These are phyloP conservation scores for Cantharis rufa DNA, from an alignment of 2,888 invertebrate genomes.

Conservation along the genomic window DNA sequence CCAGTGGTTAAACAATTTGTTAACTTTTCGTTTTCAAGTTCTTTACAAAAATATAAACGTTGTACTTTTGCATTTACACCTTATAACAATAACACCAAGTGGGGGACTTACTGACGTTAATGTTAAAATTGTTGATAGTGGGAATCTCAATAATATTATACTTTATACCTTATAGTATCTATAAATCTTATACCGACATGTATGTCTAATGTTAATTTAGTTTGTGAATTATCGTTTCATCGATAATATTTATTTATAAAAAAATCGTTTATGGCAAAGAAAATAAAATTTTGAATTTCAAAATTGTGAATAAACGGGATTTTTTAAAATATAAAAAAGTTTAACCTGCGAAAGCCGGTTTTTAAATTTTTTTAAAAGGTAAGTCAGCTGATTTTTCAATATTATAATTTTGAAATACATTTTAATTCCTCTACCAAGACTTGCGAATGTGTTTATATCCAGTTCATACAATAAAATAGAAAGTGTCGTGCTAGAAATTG, in stretches of 20 bases:
- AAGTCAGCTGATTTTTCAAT: background rate
- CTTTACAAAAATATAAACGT: background rate
- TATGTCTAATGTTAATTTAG: background rate
- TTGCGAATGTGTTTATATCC: background rate
- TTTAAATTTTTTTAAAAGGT: background rate
- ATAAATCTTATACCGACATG: background rate
- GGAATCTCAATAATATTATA: conserved; percentile 22
- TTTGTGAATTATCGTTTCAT: background rate
- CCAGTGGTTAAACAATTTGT: background rate
- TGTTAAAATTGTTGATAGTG: conserved; percentile 29
- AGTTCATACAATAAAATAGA: background rate
- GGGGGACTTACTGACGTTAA: conserved; percentile 28
- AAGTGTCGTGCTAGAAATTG: background rate
- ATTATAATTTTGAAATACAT: background rate
- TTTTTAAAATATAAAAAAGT: background rate
- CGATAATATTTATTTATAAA: background rate
- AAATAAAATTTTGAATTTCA: background rate
- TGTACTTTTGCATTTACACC: background rate
- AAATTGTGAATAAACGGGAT: background rate
- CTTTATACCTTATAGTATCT: background rate
- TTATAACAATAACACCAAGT: conserved; percentile 8
- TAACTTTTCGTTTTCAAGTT: background rate
- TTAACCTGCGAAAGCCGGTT: background rate
- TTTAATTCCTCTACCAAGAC: background rate
- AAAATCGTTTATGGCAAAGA: background rate